phyloP scores from a whole-genome alignment of 1,140 invertebrate genomes.

The Brachionus sp. region DNA sequence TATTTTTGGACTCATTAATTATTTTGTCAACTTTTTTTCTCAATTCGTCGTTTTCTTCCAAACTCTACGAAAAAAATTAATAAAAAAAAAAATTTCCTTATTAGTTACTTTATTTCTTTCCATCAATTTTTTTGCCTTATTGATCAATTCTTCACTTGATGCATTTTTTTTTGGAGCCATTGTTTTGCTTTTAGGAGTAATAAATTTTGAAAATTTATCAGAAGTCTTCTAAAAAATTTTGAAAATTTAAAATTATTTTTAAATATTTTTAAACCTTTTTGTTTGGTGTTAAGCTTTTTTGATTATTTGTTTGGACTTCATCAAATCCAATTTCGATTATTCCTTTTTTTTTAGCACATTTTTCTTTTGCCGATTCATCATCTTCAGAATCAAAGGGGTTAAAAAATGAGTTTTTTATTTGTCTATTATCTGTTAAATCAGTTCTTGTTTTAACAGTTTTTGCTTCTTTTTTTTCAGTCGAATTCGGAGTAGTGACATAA shows the following conservation, averaged over 20 bases:
- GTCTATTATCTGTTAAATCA: neutral
- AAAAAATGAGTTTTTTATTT: slow-evolving; percentile 1
- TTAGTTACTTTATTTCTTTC: neutral
- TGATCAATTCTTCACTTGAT: slow-evolving; percentile 19
- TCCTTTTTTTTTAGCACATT: neutral
- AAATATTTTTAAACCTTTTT: neutral
- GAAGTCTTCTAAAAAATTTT: neutral
- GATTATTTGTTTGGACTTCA: neutral
- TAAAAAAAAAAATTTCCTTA: neutral
- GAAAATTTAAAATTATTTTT: neutral
- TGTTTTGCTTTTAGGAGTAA: neutral
- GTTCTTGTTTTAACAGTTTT: neutral
- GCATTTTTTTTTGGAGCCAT: neutral
- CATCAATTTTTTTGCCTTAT: neutral
- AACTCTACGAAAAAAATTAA: neutral
- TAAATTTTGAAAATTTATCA: neutral
- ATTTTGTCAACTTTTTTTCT: neutral
- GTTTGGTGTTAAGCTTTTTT: neutral
- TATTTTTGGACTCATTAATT: neutral
- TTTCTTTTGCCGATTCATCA: neutral
- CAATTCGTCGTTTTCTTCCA: slow-evolving; percentile 2
- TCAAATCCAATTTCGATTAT: neutral
- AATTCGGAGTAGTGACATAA: neutral
- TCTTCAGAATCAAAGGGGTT: slow-evolving; percentile 30
- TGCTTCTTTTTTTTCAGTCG: neutral